Evolutionary conservation across 2,888 invertebrate genomes (phyloP).

Genomic region (Rotaria socialis): DNA sequence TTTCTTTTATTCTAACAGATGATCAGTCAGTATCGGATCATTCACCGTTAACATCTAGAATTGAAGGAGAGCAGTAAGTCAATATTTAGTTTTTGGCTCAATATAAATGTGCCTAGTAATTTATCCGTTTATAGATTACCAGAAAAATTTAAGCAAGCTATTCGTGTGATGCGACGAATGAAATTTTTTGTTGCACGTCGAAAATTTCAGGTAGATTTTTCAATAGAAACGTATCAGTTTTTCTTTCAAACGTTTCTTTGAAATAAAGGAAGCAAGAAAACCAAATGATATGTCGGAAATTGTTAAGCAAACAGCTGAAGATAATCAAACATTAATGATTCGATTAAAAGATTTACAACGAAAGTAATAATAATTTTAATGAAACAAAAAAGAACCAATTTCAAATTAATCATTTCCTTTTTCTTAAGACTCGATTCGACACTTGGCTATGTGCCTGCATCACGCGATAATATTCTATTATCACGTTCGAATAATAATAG

Average conservation of each 20-base stretch:
- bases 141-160: constrained; percentile 34
- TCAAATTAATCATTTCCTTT: not conserved
- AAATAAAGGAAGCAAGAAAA: not conserved
- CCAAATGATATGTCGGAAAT: constrained; percentile 7
- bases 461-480: not conserved
- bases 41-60: not conserved
- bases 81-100: not conserved
- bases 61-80: not conserved
- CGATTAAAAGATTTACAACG: constrained; percentile 26
- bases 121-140: not conserved
- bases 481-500: not conserved
- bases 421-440: constrained; percentile 23
- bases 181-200: constrained; percentile 37
- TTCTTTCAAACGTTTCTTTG: no score
- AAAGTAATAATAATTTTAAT: not conserved
- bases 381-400: no score
- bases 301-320: constrained; percentile 36
- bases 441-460: not conserved
- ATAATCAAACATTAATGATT: constrained; percentile 30
- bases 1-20: not conserved
- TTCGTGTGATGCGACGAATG: constrained; percentile 30
- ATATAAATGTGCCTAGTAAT: not conserved
- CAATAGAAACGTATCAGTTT: no score
- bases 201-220: constrained; percentile 5
- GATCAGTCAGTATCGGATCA: not conserved